A percentile compares a stretch with the other conserved stretches of the same genome.
These are phyloP conservation scores for Leptodactylus fuscus DNA, from an alignment of 2,113 vertebrate species.

Conservation along the genomic window DNA sequence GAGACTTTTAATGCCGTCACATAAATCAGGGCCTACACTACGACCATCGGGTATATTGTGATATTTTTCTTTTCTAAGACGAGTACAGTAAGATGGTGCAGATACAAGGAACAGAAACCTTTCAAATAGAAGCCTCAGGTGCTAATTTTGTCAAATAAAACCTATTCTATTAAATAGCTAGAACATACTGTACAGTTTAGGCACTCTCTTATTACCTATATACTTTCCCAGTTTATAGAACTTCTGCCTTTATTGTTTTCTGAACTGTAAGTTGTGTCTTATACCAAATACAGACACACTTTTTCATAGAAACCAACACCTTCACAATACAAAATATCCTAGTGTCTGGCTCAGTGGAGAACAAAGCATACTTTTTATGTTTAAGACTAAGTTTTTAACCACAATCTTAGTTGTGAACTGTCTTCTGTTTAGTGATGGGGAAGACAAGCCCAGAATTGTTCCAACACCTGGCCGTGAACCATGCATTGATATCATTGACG, in stretches of 20 bases:
- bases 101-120: background rate
- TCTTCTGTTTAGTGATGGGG: background rate
- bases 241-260: conserved; percentile 15
- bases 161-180: background rate
- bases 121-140: conserved; percentile 9
- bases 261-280: background rate
- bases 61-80: background rate
- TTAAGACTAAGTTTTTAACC: background rate
- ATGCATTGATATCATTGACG: background rate
- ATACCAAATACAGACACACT: background rate
- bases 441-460: background rate
- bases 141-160: conserved; percentile 6
- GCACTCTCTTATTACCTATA: conserved; percentile 16
- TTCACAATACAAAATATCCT: background rate
- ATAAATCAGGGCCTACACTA: background rate
- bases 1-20: background rate
- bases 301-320: background rate
- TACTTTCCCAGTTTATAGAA: background rate
- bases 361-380: background rate
- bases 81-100: background rate
- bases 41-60: background rate
- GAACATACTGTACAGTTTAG: conserved; percentile 6
- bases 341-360: background rate
- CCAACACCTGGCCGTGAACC: background rate
- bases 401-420: background rate